A percentile compares a stretch with the other conserved stretches of the same genome.
Conservation (phyloP, 2,113 vertebrate genomes). For the Mormoops blainvillei region DNA sequence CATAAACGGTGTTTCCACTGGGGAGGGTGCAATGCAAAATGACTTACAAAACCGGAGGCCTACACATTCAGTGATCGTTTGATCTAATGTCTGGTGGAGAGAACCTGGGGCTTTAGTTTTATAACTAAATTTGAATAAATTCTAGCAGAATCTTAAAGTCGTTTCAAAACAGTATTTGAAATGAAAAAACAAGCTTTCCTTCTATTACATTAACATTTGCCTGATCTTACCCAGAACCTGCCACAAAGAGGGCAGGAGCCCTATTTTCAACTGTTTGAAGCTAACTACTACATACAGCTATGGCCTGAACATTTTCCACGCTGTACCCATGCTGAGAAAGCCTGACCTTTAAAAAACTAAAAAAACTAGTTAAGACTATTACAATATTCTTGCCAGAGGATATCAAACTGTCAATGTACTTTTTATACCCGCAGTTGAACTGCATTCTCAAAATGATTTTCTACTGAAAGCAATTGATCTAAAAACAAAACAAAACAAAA, state of each 20-base stretch:
- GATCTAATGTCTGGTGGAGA: not conserved
- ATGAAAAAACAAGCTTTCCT: slow-evolving; percentile 3
- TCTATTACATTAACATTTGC: not conserved
- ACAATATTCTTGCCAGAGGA: not conserved
- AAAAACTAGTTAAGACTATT: not conserved
- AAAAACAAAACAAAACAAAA: not conserved
- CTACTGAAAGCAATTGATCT: not conserved
- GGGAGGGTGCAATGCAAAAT: not conserved
- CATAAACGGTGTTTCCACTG: not conserved
- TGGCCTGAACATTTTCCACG: not conserved
- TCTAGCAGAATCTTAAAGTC: not conserved
- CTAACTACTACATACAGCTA: not conserved
- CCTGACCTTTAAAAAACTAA: slow-evolving; percentile 58
- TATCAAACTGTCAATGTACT: not conserved
- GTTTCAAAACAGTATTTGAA: slow-evolving; percentile 31
- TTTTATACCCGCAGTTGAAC: slow-evolving; percentile 4
- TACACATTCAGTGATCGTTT: not conserved
- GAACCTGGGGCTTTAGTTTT: not conserved
- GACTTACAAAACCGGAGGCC: not conserved
- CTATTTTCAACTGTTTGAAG: not conserved
- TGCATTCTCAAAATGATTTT: slow-evolving; percentile 3
- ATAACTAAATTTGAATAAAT: slow-evolving; percentile 15
- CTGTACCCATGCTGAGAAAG: not conserved
- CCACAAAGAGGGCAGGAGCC: not conserved
- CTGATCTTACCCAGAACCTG: slow-evolving; percentile 10